Base-by-base conservation (phyloP, 2,113 vertebrate species). In the Petroica traversi region DNA sequence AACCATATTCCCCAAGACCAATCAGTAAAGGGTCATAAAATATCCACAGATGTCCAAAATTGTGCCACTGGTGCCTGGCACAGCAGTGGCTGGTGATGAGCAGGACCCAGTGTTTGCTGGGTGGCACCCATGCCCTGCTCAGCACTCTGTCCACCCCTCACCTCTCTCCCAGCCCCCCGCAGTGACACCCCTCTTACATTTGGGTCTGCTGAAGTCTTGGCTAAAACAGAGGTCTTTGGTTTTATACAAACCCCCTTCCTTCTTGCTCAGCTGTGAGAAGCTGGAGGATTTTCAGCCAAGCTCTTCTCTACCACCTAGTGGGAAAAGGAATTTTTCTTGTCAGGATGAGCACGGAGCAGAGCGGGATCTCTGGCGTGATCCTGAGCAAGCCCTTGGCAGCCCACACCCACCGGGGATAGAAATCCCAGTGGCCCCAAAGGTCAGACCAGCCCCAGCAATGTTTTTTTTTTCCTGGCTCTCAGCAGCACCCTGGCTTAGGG, bases 251-350 rank as follows among this genome's bases (percentile, higher is more conserved):
- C 4, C 7, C 19, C 6, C 11, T 58, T 75, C 29, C 24, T 43
- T 33, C 16, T 17, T 5, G n/a, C 49, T 93, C 45, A 66, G 48
- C 45, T 68, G 38, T 16, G 57, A 83, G 41, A 82, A 58, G 33
- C 8, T 0, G 29, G 72, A 85, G n/a, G 58, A 59, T 66, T 84
- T 89, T 63, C 63, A 91, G 43, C 33, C 79, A 89, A 95, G 95
- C 94, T 96, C 95, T 68, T 82, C 91, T 84, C 95, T 87, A 95
- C 96, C 97, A 97, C 87, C 97, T 96, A 94, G 96, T 59, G 97
- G 93, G 58, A 92, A 89, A 80, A 2, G 15, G 26, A 54, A 10
- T 68, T 66, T 71, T 74, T 92, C 89, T 77, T 7, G 2, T 33
- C 46, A 4, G 0, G 33, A 19, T 0, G 5, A 84, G 43, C 17